Base-by-base conservation (phyloP, 53 echinoderm and acorn worm species). In the Mesocentrotus franciscanus region DNA sequence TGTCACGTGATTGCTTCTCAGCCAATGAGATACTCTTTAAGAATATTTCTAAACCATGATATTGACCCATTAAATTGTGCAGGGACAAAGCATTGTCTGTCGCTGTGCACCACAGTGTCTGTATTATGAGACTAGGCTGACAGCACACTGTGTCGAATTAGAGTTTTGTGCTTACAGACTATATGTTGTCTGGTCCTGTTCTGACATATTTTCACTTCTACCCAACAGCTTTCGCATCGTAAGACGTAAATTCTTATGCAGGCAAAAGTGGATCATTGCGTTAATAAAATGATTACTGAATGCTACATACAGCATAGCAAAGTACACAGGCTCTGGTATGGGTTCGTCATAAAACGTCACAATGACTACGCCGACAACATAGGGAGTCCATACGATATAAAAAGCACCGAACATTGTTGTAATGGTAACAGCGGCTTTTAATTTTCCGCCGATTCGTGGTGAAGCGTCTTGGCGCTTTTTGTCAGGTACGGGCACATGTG, bases 351-450 rank as follows among this genome's bases (percentile, higher is more conserved):
- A 85, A 70, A 0, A 42, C 17, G 70, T 57, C 29, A 72, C 95
- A 10, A 94, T 55, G 20, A 87, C 22, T 8, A 56, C 66, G 24
- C 66, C 95, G 16, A 94, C 56, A 42, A 56, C 56, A 55, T 94
- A 85, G 12, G 95, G 95, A 8, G 87, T 85, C 95, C 95, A 94
- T 15, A 94, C 95, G 6, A 87, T 1, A 36, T 94, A 85, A 27
- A 68, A 94, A 5, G 87, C 66, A 1, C 87, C 95, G 22, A 94
- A 42, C 26, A 94, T 87, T 7, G 64, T 30, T 10, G 95, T 22
- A 42, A 87, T 68, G 66, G 95, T 94, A 8, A 94, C 56, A 6
- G 72, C 66, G 2, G 95, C 24, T 87, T 87, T 94, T 10, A 85
- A 42, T 70, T 87, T 94, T 20, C 62, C 87, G 95, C 66, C 66